Conservation (phyloP, 2,113 vertebrate species). For the Prochilodus magdalenae region DNA sequence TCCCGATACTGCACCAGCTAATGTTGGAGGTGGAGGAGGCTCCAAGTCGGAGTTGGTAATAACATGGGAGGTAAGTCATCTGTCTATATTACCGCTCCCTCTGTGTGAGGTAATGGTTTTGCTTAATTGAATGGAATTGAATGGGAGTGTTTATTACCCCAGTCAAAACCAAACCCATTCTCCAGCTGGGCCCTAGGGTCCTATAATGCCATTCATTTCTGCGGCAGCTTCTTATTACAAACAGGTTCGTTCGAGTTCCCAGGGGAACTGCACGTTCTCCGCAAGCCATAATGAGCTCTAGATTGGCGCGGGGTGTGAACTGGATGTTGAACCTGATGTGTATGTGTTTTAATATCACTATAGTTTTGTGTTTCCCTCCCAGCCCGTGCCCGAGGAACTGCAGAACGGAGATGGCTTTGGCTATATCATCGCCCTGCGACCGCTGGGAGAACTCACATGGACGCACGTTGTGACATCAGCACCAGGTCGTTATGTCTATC, state of each 20-base stretch:
- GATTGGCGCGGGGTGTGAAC: constrained; percentile 40
- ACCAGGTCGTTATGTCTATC: constrained; percentile 86
- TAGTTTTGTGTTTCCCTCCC: constrained; percentile 78
- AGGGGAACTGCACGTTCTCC: constrained; percentile 27
- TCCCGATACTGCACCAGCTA: constrained; percentile 89
- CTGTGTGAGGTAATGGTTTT: constrained; percentile 55
- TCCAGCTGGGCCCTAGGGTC: constrained; percentile 48
- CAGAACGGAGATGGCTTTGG: constrained; percentile 95
- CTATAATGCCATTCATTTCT: constrained; percentile 54
- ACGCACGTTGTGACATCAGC: constrained; percentile 90
- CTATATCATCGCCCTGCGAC: constrained; percentile 91
- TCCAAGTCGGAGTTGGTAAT: constrained; percentile 94
- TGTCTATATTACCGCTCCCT: constrained; percentile 69
- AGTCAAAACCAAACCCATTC: constrained; percentile 54
- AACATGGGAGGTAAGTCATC: constrained; percentile 95
- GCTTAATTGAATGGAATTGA: constrained; percentile 61
- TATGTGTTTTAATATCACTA: constrained; percentile 83
- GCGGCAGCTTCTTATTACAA: constrained; percentile 44
- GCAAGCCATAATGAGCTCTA: neutral
- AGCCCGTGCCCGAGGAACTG: constrained; percentile 94
- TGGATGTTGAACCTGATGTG: constrained; percentile 63
- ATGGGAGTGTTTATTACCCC: constrained; percentile 55
- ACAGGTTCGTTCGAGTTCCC: constrained; percentile 30
- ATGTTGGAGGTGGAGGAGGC: constrained; percentile 92
- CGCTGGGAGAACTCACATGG: constrained; percentile 87